Evolutionary conservation across 2,113 vertebrate species (phyloP).

Genomic region (Isichthys henryi): DNA sequence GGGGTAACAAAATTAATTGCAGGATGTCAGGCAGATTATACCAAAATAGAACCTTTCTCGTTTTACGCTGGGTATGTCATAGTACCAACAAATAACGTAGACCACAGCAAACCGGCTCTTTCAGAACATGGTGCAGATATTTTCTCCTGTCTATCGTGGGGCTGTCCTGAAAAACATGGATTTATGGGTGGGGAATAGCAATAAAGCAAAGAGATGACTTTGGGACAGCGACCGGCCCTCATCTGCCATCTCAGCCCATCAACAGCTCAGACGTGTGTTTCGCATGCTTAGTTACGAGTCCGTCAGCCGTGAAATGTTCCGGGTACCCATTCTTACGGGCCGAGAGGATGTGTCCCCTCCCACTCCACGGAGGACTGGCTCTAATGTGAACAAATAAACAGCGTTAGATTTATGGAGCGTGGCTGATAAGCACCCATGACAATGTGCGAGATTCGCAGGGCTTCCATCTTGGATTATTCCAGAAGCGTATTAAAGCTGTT

Average conservation of each 20-base stretch:
- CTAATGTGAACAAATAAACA: constrained; percentile 45
- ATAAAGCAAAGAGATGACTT: background rate
- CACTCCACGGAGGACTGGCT: constrained; percentile 37
- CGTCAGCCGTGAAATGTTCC: constrained; percentile 57
- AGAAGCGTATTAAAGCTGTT: constrained; percentile 20
- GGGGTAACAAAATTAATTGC: background rate
- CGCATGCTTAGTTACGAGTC: constrained; percentile 42
- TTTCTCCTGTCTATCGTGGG: background rate
- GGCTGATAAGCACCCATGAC: constrained; percentile 18
- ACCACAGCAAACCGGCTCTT: background rate
- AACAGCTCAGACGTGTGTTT: constrained; percentile 42
- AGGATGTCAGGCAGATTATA: constrained; percentile 2
- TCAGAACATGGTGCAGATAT: background rate
- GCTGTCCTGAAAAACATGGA: background rate
- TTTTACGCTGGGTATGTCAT: background rate
- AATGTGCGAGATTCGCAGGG: constrained; percentile 20
- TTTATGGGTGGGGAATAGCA: background rate
- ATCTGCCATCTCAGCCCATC: constrained; percentile 1
- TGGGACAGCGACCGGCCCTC: background rate
- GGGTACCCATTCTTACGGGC: constrained; percentile 55
- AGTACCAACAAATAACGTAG: background rate
- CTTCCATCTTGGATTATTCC: constrained; percentile 25
- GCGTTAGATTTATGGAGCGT: constrained; percentile 22
- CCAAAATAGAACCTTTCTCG: background rate
- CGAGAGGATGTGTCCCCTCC: constrained; percentile 44